A percentile compares a stretch with the other conserved stretches of the same genome.
phyloP scores from a whole-genome alignment of 2,888 invertebrate genomes.

The Bellardia bayeri region DNA sequence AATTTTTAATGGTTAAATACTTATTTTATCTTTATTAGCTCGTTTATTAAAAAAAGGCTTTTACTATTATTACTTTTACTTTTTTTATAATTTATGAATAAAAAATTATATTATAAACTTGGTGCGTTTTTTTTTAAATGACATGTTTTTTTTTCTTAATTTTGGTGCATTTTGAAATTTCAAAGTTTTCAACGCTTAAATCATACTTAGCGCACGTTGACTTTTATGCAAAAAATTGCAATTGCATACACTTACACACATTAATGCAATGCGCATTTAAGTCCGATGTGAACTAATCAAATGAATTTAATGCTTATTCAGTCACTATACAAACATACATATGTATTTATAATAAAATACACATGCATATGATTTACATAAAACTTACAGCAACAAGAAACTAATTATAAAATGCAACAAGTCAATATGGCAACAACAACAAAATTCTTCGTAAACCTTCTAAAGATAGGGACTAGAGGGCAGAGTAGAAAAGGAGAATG shows the following conservation, averaged over 20 bases:
- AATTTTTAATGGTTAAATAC: too few relatives aligned
- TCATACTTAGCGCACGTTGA: conserved; percentile 55
- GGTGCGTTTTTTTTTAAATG: too few relatives aligned
- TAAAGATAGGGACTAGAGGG: background rate
- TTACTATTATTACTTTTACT: too few relatives aligned
- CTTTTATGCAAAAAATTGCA: conserved; percentile 24
- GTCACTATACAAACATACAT: background rate
- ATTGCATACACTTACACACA: background rate
- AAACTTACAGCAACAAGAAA: background rate
- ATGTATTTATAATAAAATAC: background rate
- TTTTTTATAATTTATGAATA: too few relatives aligned
- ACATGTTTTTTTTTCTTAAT: too few relatives aligned
- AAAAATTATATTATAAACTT: too few relatives aligned
- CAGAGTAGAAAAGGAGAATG: background rate
- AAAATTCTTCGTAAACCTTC: background rate
- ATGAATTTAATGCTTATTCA: conserved; percentile 36
- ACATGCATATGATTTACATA: background rate
- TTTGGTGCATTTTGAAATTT: too few relatives aligned
- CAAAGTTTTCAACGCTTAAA: background rate
- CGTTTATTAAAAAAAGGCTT: too few relatives aligned
- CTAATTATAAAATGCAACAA: conserved; percentile 23
- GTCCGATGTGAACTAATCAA: conserved; percentile 22
- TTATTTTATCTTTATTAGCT: too few relatives aligned
- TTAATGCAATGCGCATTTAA: conserved; percentile 14
- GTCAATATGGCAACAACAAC: conserved; percentile 31